Base-by-base conservation (phyloP, 2,113 vertebrate genomes). In the Cebidichthys violaceus region DNA sequence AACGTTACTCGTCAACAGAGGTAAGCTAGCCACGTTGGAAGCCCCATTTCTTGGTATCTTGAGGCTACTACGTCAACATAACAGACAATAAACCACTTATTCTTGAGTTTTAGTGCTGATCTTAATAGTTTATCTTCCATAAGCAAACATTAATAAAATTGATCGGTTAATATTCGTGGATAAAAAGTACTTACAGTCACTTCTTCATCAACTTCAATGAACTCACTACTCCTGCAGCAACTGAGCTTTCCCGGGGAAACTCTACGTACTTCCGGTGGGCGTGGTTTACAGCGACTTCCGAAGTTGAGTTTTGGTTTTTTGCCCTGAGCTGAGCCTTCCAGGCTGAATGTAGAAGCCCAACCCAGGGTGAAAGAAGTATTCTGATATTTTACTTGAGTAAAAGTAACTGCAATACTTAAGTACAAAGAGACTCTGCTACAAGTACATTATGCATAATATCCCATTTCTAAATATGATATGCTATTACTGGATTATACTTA, bases 201-300 rank as follows among this genome's bases (percentile, higher is more conserved):
- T 39, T 6, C 0, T 35, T 4, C 0, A 15, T 0, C 4, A 5
- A 4, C 31, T 5, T 17, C 18, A 2, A 4, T 15, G 1, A 10
- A 27, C 39, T 24, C 4, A 9, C 37, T 0, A 0, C 27, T 24
- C 2, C 14, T 31, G 73, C 1, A 14, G 20, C 45, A 76, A 62
- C 39, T 0, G 50, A 83, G 69, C 1, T 92, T 92, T 91, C 92
- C 86, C 90, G 92, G 86, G 89, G 41, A 86, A 88, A 83, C 2
- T 0, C 18, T 14, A 13, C n/a, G 65, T 61, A 70, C 10, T 3
- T 91, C 90, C 92, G 86, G 88, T 79, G 41, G 90, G 90, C 86
- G 92, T 60, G 86, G 70, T 22, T 70, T 75, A 52, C 6, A 8
- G 0, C 0, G 0, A n/a, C n/a, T n/a, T n/a, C n/a, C n/a, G n/a